Percentiles rank a stretch among this genome's conserved stretches.
These are phyloP conservation scores for Druon quercuslanigerum DNA, from an alignment of 1,140 invertebrate genomes.

Conservation along the genomic window DNA sequence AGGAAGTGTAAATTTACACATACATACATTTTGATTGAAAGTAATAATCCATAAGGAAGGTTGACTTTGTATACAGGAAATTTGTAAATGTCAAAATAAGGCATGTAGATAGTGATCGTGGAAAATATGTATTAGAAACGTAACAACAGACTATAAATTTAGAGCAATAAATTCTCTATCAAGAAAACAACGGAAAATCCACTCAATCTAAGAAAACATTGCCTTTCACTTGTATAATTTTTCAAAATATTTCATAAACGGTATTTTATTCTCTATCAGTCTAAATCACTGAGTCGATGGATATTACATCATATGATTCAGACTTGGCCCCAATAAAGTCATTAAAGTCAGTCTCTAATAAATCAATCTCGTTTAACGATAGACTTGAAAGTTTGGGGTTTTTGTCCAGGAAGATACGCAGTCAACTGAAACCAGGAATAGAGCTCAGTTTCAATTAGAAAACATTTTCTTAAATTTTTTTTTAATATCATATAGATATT, in stretches of 20 bases:
- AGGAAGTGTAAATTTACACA: too few relatives aligned
- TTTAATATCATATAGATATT: too few relatives aligned
- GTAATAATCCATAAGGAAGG: not conserved
- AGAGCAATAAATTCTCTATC: not conserved
- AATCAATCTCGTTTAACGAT: constrained; percentile 11
- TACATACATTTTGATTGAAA: too few relatives aligned
- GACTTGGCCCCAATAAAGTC: constrained; percentile 21
- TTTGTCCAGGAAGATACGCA: too few relatives aligned
- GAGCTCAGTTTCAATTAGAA: not conserved
- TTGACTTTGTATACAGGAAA: not conserved
- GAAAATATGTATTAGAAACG: not conserved
- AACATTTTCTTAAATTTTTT: not conserved
- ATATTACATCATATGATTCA: constrained; percentile 1
- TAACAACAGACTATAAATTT: not conserved
- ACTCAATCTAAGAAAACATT: not conserved
- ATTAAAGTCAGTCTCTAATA: constrained; percentile 29
- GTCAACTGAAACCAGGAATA: too few relatives aligned
- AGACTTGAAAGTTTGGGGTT: too few relatives aligned
- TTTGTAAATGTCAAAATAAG: not conserved
- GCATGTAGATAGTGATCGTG: not conserved
- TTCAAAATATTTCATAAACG: not conserved
- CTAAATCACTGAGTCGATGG: not conserved
- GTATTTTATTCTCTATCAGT: not conserved
- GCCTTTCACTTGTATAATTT: constrained; percentile 4
- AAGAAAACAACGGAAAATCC: not conserved